These are phyloP conservation scores for Graptemys geographica DNA, from an alignment of 2,797 vertebrate species.

Conservation along the genomic window DNA sequence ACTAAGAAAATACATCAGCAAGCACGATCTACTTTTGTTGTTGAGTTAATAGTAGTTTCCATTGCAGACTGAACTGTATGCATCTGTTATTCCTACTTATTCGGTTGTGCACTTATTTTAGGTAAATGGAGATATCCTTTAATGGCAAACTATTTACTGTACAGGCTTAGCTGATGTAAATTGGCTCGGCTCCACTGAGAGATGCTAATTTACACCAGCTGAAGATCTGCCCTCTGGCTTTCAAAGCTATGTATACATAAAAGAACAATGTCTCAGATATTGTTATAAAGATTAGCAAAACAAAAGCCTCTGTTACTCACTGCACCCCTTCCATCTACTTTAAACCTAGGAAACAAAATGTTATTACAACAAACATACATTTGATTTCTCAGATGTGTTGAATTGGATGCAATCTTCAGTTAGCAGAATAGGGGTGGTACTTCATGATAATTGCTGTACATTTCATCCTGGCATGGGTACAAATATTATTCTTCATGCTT, in stretches of 20 bases:
- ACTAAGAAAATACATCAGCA: background rate
- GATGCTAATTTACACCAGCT: background rate
- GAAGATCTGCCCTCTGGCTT: background rate
- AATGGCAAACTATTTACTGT: background rate
- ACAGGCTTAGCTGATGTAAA: background rate
- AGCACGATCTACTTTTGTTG: background rate
- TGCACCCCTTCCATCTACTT: slow-evolving; percentile 29
- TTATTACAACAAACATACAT: background rate
- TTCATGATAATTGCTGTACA: background rate
- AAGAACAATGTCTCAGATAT: slow-evolving; percentile 31
- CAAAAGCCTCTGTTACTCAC: background rate
- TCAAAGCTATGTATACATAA: slow-evolving; percentile 14
- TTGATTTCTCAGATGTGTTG: background rate
- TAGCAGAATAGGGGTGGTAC: background rate
- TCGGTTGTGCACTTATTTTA: slow-evolving; percentile 14
- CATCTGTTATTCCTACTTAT: slow-evolving; percentile 7
- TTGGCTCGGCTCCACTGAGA: slow-evolving; percentile 19
- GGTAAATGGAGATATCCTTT: background rate
- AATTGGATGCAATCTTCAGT: background rate
- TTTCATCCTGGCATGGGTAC: slow-evolving; percentile 41
- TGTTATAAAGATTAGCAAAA: background rate
- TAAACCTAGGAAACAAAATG: background rate
- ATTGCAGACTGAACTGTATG: background rate
- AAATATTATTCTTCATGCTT: background rate
- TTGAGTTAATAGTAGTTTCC: background rate